These are phyloP conservation scores for Kuschelorhynchus macadamiae DNA, from an alignment of 2,888 invertebrate species.

Conservation along the genomic window DNA sequence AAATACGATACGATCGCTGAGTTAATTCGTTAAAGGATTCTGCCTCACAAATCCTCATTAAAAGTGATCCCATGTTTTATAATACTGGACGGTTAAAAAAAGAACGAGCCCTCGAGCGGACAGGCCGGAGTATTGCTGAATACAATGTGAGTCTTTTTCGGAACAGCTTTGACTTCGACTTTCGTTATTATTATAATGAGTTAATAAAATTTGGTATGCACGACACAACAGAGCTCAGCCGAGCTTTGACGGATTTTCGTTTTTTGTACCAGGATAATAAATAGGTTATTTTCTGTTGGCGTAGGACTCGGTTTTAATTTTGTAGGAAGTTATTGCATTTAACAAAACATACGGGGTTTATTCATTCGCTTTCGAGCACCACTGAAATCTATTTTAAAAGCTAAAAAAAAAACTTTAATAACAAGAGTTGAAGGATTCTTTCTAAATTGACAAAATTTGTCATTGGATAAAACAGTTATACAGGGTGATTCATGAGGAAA, in stretches of 20 bases:
- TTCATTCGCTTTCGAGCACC: no score
- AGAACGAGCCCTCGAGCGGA: constrained; percentile 28
- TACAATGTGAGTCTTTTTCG: constrained; percentile 45
- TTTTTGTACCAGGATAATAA: background rate
- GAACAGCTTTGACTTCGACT: constrained; percentile 32
- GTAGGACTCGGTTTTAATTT: no score
- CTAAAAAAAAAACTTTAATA: no score
- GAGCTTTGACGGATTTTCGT: constrained; percentile 3
- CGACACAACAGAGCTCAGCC: constrained; percentile 30
- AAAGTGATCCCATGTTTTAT: constrained; percentile 46
- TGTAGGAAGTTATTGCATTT: no score
- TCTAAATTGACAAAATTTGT: no score
- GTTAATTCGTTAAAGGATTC: constrained; percentile 30
- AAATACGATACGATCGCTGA: no score
- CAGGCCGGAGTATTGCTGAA: constrained; percentile 36
- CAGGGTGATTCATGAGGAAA: no score
- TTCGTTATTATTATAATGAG: constrained; percentile 49
- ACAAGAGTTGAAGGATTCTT: no score
- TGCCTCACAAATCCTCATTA: constrained; percentile 46
- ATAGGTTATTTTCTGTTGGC: constrained; percentile 1
- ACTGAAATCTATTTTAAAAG: no score
- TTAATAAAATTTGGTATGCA: constrained; percentile 49
- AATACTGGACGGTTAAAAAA: constrained; percentile 28
- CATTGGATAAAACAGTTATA: no score
- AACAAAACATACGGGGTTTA: no score